A percentile compares a stretch with the other conserved stretches of the same genome.
phyloP scores from a whole-genome alignment of 2,888 invertebrate genomes.

The Cataglyphis rosenhaueri region DNA sequence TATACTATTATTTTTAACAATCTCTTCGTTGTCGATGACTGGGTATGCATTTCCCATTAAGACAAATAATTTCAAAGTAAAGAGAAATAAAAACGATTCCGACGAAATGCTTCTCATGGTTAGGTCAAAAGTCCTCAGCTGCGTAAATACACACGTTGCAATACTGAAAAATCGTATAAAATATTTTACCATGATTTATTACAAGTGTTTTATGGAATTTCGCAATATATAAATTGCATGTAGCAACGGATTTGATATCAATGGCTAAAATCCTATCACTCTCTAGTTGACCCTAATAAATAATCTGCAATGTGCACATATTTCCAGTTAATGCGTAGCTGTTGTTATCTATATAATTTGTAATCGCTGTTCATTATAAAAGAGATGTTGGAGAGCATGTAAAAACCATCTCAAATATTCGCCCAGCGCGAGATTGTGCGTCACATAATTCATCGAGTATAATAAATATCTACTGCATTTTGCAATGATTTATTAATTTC shows the following conservation, averaged over 20 bases:
- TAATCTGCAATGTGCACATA: constrained; percentile 1
- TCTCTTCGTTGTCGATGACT: background rate
- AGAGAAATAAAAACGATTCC: constrained; percentile 55
- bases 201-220: constrained; percentile 12
- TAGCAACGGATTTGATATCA: constrained; percentile 1
- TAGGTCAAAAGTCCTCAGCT: constrained; percentile 29
- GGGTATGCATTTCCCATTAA: constrained; percentile 15
- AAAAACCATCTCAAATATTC: constrained; percentile 16
- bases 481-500: constrained; percentile 69
- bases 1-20: background rate
- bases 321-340: constrained; percentile 9
- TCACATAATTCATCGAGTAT: constrained; percentile 46
- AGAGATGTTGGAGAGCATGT: constrained; percentile 30
- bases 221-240: background rate
- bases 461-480: constrained; percentile 41
- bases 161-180: constrained; percentile 51
- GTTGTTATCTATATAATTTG: constrained; percentile 41
- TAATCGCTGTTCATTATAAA: constrained; percentile 12
- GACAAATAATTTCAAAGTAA: background rate
- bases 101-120: constrained; percentile 59
- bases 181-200: constrained; percentile 16
- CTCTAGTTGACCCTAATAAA: constrained; percentile 1
- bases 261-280: background rate
- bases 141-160: constrained; percentile 47
- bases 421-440: constrained; percentile 40